phyloP scores from a whole-genome alignment of 2,113 vertebrate genomes.

The human region DNA sequence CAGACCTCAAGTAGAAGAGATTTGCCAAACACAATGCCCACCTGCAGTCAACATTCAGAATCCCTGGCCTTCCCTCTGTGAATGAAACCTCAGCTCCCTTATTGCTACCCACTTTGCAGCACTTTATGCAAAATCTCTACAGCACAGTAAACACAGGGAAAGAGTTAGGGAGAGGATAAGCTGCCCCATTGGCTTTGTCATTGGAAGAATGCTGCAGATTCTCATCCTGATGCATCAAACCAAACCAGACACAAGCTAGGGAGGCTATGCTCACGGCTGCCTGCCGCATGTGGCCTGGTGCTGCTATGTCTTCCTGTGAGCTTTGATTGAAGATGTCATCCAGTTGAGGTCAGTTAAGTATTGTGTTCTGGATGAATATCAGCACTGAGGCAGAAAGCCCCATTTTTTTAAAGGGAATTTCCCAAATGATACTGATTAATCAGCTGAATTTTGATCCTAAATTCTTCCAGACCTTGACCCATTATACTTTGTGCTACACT shows the following conservation, averaged over 20 bases:
- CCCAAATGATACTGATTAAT: neutral
- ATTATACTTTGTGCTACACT: fast-evolving
- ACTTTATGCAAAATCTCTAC: neutral
- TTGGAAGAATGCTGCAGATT: neutral
- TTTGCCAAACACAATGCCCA: neutral
- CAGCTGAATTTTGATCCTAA: neutral
- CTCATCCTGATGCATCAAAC: neutral
- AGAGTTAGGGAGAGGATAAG: neutral
- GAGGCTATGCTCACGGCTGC: fast-evolving
- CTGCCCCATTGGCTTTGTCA: fast-evolving
- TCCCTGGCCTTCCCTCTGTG: fast-evolving
- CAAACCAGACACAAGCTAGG: neutral
- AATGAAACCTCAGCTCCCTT: too few species aligned
- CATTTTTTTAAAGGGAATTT: neutral
- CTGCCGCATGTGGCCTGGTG: neutral
- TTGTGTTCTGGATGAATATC: fast-evolving
- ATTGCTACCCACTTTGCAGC: neutral
- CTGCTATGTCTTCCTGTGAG: neutral
- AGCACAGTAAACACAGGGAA: neutral
- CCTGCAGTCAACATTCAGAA: neutral
- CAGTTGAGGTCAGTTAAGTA: neutral
- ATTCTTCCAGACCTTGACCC: neutral
- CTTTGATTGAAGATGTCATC: neutral
- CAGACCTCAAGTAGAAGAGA: neutral
- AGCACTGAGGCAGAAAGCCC: neutral